Conservation (phyloP, 2,797 vertebrate genomes). For the Melopsittacus undulatus region DNA sequence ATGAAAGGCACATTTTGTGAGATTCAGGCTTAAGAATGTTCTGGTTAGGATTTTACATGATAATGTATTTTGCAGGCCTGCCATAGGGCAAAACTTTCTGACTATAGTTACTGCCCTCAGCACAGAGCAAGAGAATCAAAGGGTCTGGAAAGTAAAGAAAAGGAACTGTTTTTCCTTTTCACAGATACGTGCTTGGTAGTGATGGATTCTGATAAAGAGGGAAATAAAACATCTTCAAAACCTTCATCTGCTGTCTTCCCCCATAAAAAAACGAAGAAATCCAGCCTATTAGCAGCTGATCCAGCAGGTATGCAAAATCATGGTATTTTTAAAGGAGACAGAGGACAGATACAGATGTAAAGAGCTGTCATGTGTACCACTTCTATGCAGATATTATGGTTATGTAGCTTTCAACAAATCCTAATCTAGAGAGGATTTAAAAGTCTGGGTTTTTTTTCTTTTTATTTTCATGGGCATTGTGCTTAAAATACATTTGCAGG, state of each 20-base stretch:
- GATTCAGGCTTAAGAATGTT: not conserved
- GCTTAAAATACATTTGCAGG: not conserved
- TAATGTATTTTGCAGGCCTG: not conserved
- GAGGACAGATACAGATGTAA: not conserved
- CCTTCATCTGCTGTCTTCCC: slow-evolving; percentile 3
- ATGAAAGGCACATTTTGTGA: not conserved
- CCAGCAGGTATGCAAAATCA: slow-evolving; percentile 54
- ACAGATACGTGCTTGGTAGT: slow-evolving; percentile 56
- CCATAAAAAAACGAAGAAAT: slow-evolving; percentile 61
- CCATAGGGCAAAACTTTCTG: not conserved
- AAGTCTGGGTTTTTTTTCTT: not conserved
- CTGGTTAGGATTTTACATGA: not conserved
- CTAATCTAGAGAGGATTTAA: not conserved
- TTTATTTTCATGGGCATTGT: not conserved
- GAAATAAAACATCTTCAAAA: slow-evolving; percentile 40
- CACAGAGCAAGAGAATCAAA: not conserved
- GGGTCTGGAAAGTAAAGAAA: not conserved
- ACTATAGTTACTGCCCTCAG: not conserved
- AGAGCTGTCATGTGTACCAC: not conserved
- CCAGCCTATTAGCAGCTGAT: slow-evolving; percentile 24
- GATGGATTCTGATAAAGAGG: slow-evolving; percentile 64
- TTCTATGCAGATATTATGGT: not conserved
- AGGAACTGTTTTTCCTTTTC: slow-evolving; percentile 24
- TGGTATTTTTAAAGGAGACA: not conserved
- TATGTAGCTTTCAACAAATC: not conserved